Base-by-base conservation (phyloP, 2,888 invertebrate species). In the Poecilus cupreus region DNA sequence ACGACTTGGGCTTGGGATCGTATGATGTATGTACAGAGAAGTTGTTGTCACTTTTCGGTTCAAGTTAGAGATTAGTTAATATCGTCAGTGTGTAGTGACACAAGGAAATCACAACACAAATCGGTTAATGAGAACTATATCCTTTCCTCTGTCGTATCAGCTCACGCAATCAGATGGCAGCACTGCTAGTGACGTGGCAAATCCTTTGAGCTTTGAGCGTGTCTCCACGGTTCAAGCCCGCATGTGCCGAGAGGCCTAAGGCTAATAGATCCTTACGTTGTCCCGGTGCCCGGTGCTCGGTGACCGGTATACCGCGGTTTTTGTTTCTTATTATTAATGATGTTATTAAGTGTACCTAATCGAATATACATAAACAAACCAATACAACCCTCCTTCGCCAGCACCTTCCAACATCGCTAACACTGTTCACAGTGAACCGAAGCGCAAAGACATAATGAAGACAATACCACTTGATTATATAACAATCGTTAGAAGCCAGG, bases 101-200 rank as follows among this genome's bases (percentile, higher is more conserved):
- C 49, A 79, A 79, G 79, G 79, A 79, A 79, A 79, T 79, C 68
- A 79, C 68, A 70, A 79, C 39, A 64, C 18, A 68, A 70, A 46
- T 68, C 26, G 79, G 37, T 51, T 79, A 68, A 68, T 79, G 79
- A 49, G 77, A 77, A 77, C 77, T 77, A 70, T 18, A 72, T 72
- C 72, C 46, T 46, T 46, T 78, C 43, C 39, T 78, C 64, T 78
- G 22, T 78, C 60, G 46, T 78, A 78, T 78, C 78, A 43, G 13
- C 39, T 20, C 60, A 32, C 57, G 46, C 39, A 78, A 78, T 78
- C 78, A 78, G 57, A 78, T 78, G 46, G 39, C 64, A 24, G 43
- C 54, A 37, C 79, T 79, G 79, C 26, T 79, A 49, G 43, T 79
- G 79, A 79, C 79, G 70, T 79, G 64, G n/a, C 51, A 51, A 70